Evolutionary conservation across 2,797 vertebrate genomes (phyloP).

Genomic region (Heteromormyrus szaboi): DNA sequence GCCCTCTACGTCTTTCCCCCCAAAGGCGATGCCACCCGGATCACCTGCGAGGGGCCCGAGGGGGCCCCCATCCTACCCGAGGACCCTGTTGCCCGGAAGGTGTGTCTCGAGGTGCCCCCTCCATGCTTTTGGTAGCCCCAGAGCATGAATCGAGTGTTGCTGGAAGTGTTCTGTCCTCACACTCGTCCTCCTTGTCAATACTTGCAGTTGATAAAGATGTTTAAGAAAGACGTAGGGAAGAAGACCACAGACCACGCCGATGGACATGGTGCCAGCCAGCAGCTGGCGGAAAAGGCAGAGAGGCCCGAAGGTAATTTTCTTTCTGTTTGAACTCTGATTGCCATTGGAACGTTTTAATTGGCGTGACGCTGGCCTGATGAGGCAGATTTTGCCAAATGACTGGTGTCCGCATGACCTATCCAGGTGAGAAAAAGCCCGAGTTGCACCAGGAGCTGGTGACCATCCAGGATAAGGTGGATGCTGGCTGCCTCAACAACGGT

Average conservation of each 20-base stretch:
- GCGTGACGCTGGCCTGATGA: background rate
- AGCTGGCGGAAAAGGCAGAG: constrained; percentile 49
- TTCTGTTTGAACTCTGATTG: background rate
- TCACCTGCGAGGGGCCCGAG: constrained; percentile 88
- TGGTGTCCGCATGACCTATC: background rate
- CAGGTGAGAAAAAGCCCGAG: constrained; percentile 56
- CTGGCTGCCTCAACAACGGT: constrained; percentile 53
- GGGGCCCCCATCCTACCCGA: constrained; percentile 79
- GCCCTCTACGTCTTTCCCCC: constrained; percentile 89
- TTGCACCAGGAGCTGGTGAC: constrained; percentile 39
- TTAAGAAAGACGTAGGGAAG: constrained; percentile 84
- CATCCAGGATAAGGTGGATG: constrained; percentile 45
- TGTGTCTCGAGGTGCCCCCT: constrained; percentile 34
- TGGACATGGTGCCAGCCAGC: constrained; percentile 53
- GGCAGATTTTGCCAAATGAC: background rate
- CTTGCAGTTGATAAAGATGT: constrained; percentile 79
- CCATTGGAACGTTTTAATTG: background rate
- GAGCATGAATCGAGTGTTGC: background rate
- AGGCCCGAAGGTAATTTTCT: constrained; percentile 27
- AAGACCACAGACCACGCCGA: constrained; percentile 72
- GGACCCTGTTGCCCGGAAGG: constrained; percentile 85
- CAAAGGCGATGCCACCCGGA: constrained; percentile 83
- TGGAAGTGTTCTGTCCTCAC: background rate
- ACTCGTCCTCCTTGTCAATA: background rate
- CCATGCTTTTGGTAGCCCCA: background rate